Evolutionary conservation across 2,797 vertebrate genomes (phyloP), one percentile per base, ranked within the genome.

Genomic region (Acropternis orthonyx): DNA sequence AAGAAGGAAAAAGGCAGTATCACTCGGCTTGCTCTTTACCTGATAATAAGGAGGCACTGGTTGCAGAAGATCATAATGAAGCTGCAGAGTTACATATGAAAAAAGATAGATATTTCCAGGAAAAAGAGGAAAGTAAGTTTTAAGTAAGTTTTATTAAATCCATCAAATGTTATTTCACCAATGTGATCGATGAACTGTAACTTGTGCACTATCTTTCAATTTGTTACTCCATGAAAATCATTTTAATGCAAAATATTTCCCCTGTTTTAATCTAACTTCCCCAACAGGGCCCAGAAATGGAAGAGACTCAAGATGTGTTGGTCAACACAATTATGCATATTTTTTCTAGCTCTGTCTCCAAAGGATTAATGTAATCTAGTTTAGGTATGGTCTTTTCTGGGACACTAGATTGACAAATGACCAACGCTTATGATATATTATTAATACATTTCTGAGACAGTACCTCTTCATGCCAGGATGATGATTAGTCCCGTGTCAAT

Each of bases 221-320:
- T 93, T 36, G 23, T 89, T 94, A 86, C 82, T 84, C 51, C 14
- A 18, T 18, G 23, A 91, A 92, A 92, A 95, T 92, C 10, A 89
- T 80, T 95, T 95, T 88, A 79, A 96, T 95, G 94, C 58, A 94
- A 95, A 98, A 48, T 92, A 85, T 86, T 89, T 91, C 52, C 59
- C 52, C 46, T 59, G 15, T 59, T 96, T 96, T 92, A 91, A 86
- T 93, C 85, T 84, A 81, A 82, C 72, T 93, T 97, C 86, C 94
- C 85, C 93, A 77, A 15, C 62, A 93, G 54, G 37, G 27, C 27
- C 32, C 59, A 88, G 39, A 94, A 93, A 63, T 84, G 21, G 71
- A 95, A 68, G 69, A 37, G 65, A 36, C 55, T 86, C 72, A 32
- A 46, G 59, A 37, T 67, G 28, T 81, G 68, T 56, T 82, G 86